Evolutionary conservation across 2,888 invertebrate species (phyloP), one percentile per base, ranked within the genome.

Genomic region (Dryocosmus kuriphilus): DNA sequence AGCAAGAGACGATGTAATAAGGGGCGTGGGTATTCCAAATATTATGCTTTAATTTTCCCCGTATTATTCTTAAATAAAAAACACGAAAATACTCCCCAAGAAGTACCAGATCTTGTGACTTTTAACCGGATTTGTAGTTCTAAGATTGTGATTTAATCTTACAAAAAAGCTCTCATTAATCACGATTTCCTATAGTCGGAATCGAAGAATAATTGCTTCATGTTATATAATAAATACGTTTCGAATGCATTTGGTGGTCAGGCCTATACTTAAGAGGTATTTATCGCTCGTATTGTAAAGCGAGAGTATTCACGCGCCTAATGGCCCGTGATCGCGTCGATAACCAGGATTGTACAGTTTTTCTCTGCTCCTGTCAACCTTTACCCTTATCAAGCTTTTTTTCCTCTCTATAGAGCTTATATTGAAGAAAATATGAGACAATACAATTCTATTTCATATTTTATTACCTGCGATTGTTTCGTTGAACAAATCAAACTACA

Each of bases 251-350:
- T 80, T 78, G 78, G 75, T 32, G 60, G 60, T 38, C 41, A 30
- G 51, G 74, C 74, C 80, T 81, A 82, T 85, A 84, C 84, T 84
- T 85, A 79, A 84, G 79, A 81, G 81, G 81, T 83, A 84, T 85
- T 85, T 85, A 85, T 84, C 84, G 82, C 76, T 63, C 75, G 77
- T 71, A 74, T 22, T 55, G 77, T 67, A 67, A 16, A 67, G 24
- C 16, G 79, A 77, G 78, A 79, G 81, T 81, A 81, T 84, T 84
- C 83, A 80, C 83, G 83, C 81, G 84, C 83, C 85, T 86, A 86
- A 86, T 86, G 86, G 84, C 75, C 85, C 83, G 84, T 85, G 84
- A 85, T 86, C 82, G 82, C 83, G 80, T 82, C 86, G 85, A 85
- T 85, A 86, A 84, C 82, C 79, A 79, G 78, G 76, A 82, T 81